Conservation (phyloP, 2,888 invertebrate genomes). For the Oxystoma pomonae region DNA sequence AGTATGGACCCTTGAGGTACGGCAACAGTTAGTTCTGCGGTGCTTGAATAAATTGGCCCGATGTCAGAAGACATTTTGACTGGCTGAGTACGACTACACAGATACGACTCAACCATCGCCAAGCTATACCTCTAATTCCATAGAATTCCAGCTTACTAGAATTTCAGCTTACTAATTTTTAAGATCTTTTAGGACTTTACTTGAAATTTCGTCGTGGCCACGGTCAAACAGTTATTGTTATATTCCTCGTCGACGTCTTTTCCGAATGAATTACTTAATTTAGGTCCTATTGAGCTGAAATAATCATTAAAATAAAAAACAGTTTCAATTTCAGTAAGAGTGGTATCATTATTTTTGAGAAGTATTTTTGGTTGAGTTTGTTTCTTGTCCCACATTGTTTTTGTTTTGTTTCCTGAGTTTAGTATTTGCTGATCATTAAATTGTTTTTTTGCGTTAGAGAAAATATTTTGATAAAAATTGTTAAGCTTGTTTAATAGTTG, state of each 20-base stretch:
- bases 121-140: no score
- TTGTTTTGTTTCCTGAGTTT: not conserved
- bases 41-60: no score
- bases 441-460: not conserved
- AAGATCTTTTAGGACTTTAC: no score
- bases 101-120: no score
- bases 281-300: not conserved
- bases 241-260: not conserved
- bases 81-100: no score
- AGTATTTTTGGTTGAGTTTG: not conserved
- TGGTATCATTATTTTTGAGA: not conserved
- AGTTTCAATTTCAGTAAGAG: not conserved
- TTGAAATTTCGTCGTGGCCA: no score
- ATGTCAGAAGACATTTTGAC: no score
- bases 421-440: not conserved
- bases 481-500: not conserved
- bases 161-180: no score
- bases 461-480: not conserved
- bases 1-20: no score
- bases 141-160: no score
- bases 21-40: no score
- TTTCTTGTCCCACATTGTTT: not conserved
- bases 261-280: not conserved
- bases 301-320: not conserved
- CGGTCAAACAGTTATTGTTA: not conserved